Conservation (phyloP, 2,888 invertebrate genomes). For the Hydropsyche betteni region DNA sequence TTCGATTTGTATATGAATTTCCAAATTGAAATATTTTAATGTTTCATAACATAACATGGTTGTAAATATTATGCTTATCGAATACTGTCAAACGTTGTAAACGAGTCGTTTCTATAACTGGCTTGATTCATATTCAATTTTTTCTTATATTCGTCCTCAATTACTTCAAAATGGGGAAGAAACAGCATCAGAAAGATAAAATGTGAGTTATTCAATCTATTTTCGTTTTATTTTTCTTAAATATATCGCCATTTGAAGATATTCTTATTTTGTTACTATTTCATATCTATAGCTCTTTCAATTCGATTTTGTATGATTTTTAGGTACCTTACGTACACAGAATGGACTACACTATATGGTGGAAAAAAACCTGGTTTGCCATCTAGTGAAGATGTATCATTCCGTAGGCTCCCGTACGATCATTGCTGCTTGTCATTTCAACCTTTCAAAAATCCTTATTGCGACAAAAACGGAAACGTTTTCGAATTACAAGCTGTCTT, state of each 20-base stretch:
- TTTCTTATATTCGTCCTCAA: not conserved
- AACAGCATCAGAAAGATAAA: constrained; percentile 95
- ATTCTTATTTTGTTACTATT: too few relatives aligned
- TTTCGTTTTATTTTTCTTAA: not conserved
- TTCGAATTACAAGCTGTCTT: constrained; percentile 91
- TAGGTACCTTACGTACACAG: constrained; percentile 85
- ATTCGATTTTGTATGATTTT: too few relatives aligned
- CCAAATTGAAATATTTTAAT: too few relatives aligned
- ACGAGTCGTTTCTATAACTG: too few relatives aligned
- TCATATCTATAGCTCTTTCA: too few relatives aligned
- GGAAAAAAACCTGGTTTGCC: constrained; percentile 80
- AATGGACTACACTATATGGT: constrained; percentile 90
- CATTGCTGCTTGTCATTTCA: constrained; percentile 92
- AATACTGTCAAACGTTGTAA: too few relatives aligned
- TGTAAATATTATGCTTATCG: too few relatives aligned
- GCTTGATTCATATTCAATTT: constrained; percentile 12
- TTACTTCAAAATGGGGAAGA: constrained; percentile 81
- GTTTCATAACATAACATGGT: too few relatives aligned
- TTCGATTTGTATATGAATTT: too few relatives aligned
- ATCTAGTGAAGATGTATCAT: constrained; percentile 79
- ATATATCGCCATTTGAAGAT: too few relatives aligned
- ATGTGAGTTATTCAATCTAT: constrained; percentile 68
- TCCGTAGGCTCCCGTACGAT: constrained; percentile 90
- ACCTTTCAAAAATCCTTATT: constrained; percentile 92
- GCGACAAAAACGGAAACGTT: constrained; percentile 89